Evolutionary conservation across 1,140 invertebrate genomes (phyloP), one percentile per base, ranked within the genome.

Genomic region (Venustaconcha ellipsiformis): DNA sequence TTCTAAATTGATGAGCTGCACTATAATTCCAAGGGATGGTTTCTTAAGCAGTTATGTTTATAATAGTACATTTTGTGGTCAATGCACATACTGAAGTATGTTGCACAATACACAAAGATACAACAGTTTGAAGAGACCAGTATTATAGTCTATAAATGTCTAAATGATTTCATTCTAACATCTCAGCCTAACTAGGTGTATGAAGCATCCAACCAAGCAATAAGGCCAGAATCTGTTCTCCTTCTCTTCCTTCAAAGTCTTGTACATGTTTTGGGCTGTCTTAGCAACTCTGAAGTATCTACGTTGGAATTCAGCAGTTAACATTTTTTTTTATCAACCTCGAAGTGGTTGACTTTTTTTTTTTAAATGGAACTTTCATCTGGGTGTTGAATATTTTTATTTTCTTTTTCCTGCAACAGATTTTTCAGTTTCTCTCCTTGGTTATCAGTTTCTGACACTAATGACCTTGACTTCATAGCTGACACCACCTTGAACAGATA

Each of bases 241-340:
- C 73, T 81, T 60, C 69, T 79, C 20, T 59, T 64, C 2, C 48
- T 81, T 48, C 80, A 81, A 59, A 71, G 73, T 15, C 13, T 72
- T 6, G 77, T 81, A 15, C 77, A 74, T 68, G 11, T 78, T 57
- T 18, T 75, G 14, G 59, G 77, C 2, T 79, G 64, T 67, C 4
- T 74, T 11, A 74, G 80, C 79, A 1, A 78, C 77, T 55, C 60
- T 66, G 55, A 72, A 77, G 26, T 74, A 72, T 57, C 62, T 81
- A 17, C 74, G 72, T 14, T 23, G 71, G 1, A 70, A 67, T 55
- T 69, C 74, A 30, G 66, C 72, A n/a, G 77, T 72, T 55, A 78
- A 81, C 72, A 76, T n/a, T 57, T 18, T 79, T 81, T 72, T 57
- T 78, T 17, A 72, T 81, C 2, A 78, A 71, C 65, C 67, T 81